These are phyloP conservation scores for Eulemur albifrons DNA, from an alignment of 2,797 vertebrate species.

Conservation along the genomic window DNA sequence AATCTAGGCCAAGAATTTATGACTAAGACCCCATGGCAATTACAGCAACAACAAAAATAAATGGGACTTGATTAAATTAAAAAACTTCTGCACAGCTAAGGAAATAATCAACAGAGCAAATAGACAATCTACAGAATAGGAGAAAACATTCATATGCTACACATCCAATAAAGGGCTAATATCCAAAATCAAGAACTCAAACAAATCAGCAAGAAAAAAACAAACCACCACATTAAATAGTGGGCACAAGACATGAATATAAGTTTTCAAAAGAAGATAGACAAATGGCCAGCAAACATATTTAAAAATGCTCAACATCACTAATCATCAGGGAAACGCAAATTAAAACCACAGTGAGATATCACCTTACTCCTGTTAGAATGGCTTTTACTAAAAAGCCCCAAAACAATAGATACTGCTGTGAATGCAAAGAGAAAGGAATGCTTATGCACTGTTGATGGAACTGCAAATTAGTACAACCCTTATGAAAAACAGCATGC, in stretches of 20 bases:
- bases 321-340: background rate
- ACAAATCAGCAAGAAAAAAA: background rate
- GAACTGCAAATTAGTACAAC: background rate
- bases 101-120: background rate
- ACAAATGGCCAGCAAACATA: background rate
- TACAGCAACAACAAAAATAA: background rate
- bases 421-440: background rate
- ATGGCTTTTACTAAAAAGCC: background rate
- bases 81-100: background rate
- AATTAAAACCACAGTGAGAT: background rate
- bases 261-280: background rate
- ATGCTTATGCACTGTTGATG: background rate
- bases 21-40: background rate
- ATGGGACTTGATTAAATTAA: background rate
- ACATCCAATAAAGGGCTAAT: background rate
- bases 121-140: background rate
- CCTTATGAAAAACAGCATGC: background rate
- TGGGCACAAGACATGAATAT: background rate
- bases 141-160: background rate
- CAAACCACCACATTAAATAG: background rate
- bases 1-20: background rate
- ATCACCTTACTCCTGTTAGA: background rate
- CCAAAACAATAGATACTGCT: background rate
- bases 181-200: background rate
- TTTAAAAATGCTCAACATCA: background rate